A percentile compares a stretch with the other conserved stretches of the same genome.
phyloP scores from a whole-genome alignment of 2,888 invertebrate genomes.

The Eilema depressum region DNA sequence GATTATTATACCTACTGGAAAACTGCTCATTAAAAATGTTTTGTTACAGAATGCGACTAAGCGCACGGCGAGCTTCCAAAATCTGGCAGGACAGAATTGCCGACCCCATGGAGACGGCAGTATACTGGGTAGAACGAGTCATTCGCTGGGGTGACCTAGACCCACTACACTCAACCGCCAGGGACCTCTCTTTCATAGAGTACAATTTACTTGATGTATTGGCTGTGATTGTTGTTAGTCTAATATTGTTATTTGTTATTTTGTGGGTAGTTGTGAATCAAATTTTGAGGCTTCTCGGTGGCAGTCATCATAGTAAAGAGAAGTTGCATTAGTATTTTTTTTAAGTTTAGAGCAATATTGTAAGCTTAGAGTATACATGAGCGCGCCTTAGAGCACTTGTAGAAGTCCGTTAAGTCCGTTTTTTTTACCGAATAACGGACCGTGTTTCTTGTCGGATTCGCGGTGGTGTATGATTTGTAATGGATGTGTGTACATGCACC shows the following conservation, averaged over 20 bases:
- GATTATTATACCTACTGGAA: too few relatives aligned
- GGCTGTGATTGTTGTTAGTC: constrained; percentile 57
- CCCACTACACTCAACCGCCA: constrained; percentile 66
- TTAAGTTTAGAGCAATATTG: not conserved
- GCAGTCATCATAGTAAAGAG: constrained; percentile 64
- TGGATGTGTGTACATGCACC: too few relatives aligned
- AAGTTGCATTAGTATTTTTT: constrained; percentile 66
- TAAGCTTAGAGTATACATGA: too few relatives aligned
- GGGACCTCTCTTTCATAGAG: constrained; percentile 70
- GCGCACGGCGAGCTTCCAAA: constrained; percentile 78
- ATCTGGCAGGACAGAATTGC: constrained; percentile 84
- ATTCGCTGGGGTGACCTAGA: constrained; percentile 76
- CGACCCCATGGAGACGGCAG: constrained; percentile 84
- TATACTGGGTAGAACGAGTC: constrained; percentile 87
- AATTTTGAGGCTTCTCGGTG: constrained; percentile 60
- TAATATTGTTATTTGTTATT: constrained; percentile 56
- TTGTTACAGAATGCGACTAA: constrained; percentile 74
- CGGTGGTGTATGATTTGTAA: too few relatives aligned
- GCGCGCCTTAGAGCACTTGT: too few relatives aligned
- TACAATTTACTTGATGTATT: constrained; percentile 72
- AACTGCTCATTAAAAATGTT: too few relatives aligned
- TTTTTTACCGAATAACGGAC: too few relatives aligned
- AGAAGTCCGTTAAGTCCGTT: too few relatives aligned
- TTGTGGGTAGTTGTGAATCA: constrained; percentile 60
- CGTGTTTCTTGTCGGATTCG: too few relatives aligned